Evolutionary conservation across 2,113 vertebrate species (phyloP), one percentile per base, ranked within the genome.

Genomic region (Elephantulus edwardii): DNA sequence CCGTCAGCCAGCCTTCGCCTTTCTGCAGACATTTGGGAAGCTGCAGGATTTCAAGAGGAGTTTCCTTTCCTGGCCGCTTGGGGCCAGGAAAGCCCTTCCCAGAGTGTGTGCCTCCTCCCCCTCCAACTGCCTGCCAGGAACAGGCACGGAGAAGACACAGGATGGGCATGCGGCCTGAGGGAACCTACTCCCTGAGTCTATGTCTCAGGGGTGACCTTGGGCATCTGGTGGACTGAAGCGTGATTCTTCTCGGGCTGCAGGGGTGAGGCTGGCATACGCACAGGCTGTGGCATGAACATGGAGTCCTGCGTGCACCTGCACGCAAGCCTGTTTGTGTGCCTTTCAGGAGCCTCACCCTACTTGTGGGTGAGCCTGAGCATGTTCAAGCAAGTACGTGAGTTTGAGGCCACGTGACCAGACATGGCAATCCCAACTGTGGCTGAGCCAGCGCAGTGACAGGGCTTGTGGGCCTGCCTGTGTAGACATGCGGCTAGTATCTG

Each of bases 141-240:
- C 40, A 12, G 68, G n/a, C 35, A 6, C 40, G 6, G 4, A 22
- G 17, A 2, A 44, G 72, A 62, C 48, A 30, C 50, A 7, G 70
- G 28, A 35, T 50, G 35, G 17, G 35, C 72, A 19, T 4, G 8
- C n/a, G 48, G 10, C 10, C 62, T 5, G 48, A 48, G 42, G 54
- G 35, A 24, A 14, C 1, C 3, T 0, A 28, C 24, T 28, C 26
- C 0, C 56, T 13, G 10, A 58, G 46, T 48, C 50, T 83, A 38
- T 44, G 52, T n/a, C 26, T 0, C 3, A 0, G 35, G 35, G 24
- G 28, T 8, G 40, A n/a, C 68, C 71, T 6, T 11, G 1, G 1
- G 6, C 35, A 14, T 19, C 40, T 6, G 33, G 56, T 78, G 52
- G 76, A 28, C 16, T 1, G 1, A 42, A 26, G 20, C 20, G 75